Conservation (phyloP, 2,113 vertebrate genomes). For the Zosterops lateralis region DNA sequence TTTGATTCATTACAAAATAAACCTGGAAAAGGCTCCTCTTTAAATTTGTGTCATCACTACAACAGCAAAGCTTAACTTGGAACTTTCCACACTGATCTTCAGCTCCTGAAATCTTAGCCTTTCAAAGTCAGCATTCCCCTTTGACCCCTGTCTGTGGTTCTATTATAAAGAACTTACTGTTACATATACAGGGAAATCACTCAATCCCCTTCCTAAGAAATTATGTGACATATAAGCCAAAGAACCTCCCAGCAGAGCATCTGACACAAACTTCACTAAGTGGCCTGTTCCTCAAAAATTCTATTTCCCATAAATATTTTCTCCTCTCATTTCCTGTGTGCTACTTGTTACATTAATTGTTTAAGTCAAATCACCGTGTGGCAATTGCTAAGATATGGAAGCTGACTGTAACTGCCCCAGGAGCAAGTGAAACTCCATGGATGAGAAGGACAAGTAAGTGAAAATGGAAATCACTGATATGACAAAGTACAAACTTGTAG, state of each 20-base stretch:
- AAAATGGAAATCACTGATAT: neutral
- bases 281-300: neutral
- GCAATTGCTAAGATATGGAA: neutral
- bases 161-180: neutral
- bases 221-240: neutral
- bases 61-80: neutral
- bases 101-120: neutral
- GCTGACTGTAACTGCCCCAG: neutral
- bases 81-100: neutral
- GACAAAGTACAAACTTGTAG: neutral
- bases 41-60: neutral
- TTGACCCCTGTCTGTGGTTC: neutral
- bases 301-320: constrained; percentile 5
- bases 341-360: neutral
- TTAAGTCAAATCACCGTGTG: neutral
- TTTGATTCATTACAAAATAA: neutral
- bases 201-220: neutral
- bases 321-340: neutral
- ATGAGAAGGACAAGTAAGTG: neutral
- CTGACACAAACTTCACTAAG: neutral
- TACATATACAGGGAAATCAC: neutral
- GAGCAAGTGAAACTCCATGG: neutral
- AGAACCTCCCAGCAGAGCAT: neutral
- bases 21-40: neutral
- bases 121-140: neutral